A percentile compares a stretch with the other conserved stretches of the same genome.
Conservation (phyloP, 2,113 vertebrate genomes). For the Grammomys dolichurus region DNA sequence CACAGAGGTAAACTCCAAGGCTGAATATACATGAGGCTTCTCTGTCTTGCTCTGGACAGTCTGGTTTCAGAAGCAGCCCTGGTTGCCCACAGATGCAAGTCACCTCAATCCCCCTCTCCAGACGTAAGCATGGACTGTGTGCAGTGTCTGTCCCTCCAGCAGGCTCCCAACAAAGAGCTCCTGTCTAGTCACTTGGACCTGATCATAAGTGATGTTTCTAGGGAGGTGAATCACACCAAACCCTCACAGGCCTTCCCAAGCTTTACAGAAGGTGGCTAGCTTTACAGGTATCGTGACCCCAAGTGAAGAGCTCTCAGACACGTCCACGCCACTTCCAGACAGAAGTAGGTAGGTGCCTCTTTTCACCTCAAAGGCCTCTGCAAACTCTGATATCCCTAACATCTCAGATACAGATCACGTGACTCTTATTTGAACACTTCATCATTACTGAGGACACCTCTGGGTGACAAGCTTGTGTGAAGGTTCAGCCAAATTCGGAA, state of each 20-base stretch:
- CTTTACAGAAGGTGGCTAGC: neutral
- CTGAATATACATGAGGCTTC: neutral
- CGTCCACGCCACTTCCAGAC: neutral
- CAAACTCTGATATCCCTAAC: neutral
- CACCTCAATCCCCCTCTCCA: fast-evolving
- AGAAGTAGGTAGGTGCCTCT: neutral
- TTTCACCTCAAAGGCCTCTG: too few species aligned
- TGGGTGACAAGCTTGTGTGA: neutral
- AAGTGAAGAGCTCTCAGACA: neutral
- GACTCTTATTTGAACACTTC: neutral
- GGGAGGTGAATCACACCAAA: fast-evolving
- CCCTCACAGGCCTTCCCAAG: neutral
- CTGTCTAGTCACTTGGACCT: neutral
- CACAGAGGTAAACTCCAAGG: neutral
- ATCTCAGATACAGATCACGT: fast-evolving
- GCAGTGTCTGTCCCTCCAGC: neutral
- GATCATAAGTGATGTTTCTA: fast-evolving
- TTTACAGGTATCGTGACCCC: neutral
- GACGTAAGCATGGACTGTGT: fast-evolving
- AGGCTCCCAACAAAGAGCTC: neutral
- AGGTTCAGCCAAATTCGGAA: neutral
- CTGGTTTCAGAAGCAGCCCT: neutral
- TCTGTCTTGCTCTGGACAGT: neutral
- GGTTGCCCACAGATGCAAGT: neutral
- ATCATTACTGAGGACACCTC: neutral